Evolutionary conservation across 1,140 invertebrate species (phyloP), one percentile per base, ranked within the genome.

Genomic region (Battus philenor): DNA sequence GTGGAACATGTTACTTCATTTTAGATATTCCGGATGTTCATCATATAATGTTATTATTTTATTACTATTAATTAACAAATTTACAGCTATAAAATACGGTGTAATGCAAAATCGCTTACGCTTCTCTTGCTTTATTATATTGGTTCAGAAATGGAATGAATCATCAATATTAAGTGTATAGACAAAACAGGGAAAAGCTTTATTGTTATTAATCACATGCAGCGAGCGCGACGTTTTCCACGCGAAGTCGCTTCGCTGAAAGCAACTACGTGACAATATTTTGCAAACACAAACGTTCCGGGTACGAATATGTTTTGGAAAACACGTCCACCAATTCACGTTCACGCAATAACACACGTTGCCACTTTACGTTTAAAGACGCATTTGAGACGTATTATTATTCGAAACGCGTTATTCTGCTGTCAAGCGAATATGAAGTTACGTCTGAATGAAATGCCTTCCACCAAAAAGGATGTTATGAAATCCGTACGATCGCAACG

Each of bases 211-310:
- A 33, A 33, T 33, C 15, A 41, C 27, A 29, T 17, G 11, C 11
- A 39, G 9, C 22, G 20, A 20, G 16, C 38, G 12, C 11, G 5
- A 9, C 24, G 12, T 5, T 30, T 5, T 11, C 9, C 11, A n/a
- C n/a, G n/a, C n/a, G n/a, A n/a, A n/a, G 24, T 39, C 18, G 34
- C 20, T 39, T 15, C 18, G 20, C 10, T 26, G 38, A 41, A 39
- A 9, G 29, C 29, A 11, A 5, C 9, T 16, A 41, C 38, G 38
- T 41, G 38, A 41, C 20, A 16, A 41, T 41, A 41, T 41, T 41
- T 29, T 41, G 22, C 38, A 41, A 41, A 41, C 38, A 41, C 38
- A 1, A 13, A 27, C 13, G 38, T 41, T 41, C 38, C 17, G 24
- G 8, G 12, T 27, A 15, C 13, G 24, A 29, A 27, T 27, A 29